phyloP scores from a whole-genome alignment of 2,888 invertebrate genomes.

The Folsomia manolachei region DNA sequence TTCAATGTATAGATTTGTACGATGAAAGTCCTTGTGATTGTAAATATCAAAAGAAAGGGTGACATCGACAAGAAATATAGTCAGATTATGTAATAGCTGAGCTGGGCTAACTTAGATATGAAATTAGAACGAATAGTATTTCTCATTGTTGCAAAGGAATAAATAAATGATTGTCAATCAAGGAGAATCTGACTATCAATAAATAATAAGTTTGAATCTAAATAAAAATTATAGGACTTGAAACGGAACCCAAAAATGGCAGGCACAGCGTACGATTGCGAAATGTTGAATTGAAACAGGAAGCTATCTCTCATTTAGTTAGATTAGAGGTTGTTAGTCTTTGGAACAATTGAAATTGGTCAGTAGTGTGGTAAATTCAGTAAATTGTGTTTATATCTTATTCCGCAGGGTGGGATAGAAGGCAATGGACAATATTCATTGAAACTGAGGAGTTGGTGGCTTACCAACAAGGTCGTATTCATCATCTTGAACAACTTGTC shows the following conservation, averaged over 20 bases:
- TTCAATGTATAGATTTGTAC: constrained; percentile 45
- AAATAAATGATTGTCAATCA: neutral
- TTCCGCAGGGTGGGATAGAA: neutral
- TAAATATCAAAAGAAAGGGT: constrained; percentile 29
- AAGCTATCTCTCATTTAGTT: constrained; percentile 15
- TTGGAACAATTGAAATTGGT: neutral
- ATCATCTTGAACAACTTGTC: constrained; percentile 44
- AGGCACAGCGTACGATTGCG: neutral
- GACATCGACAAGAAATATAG: constrained; percentile 2
- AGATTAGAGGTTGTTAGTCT: neutral
- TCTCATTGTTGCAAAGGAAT: no score
- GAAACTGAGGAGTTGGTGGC: constrained; percentile 27
- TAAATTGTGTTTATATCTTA: neutral
- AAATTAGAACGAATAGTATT: no score
- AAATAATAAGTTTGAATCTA: neutral
- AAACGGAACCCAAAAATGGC: constrained; percentile 12
- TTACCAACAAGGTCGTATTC: constrained; percentile 51
- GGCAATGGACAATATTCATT: constrained; percentile 13
- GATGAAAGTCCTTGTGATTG: constrained; percentile 38
- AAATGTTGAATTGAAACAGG: constrained; percentile 6
- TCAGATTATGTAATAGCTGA: neutral
- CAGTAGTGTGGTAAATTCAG: neutral
- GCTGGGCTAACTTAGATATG: no score
- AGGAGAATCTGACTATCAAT: neutral
- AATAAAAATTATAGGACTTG: constrained; percentile 1